Percentiles rank a stretch among this genome's conserved stretches.
Conservation (phyloP, 2,888 invertebrate genomes). For the Drosophila peninsularis region DNA sequence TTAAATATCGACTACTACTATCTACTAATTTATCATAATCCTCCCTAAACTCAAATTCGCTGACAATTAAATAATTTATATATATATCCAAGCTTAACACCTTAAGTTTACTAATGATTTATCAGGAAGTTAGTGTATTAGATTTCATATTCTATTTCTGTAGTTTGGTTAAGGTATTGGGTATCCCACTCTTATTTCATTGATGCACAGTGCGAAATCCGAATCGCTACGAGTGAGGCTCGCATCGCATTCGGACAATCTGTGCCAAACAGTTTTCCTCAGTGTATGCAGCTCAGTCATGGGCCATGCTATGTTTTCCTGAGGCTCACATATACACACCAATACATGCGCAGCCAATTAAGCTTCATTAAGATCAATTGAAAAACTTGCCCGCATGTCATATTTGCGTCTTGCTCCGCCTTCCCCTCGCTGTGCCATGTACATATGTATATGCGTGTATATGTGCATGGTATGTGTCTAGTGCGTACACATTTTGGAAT, state of each 20-base stretch:
- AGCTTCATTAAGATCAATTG: constrained; percentile 85
- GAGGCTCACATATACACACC: constrained; percentile 52
- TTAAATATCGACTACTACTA: neutral
- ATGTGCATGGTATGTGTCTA: constrained; percentile 31
- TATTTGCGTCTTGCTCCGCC: constrained; percentile 18
- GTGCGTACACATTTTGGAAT: constrained; percentile 66
- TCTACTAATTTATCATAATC: neutral
- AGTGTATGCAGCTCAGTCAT: constrained; percentile 49
- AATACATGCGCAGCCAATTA: constrained; percentile 82
- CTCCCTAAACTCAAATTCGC: too few species aligned
- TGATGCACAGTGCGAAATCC: constrained; percentile 22
- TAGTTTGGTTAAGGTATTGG: neutral
- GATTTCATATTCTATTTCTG: neutral
- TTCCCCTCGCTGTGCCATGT: constrained; percentile 1
- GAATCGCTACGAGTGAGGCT: neutral
- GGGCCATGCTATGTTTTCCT: constrained; percentile 35
- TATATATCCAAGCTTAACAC: too few species aligned
- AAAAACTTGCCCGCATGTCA: constrained; percentile 83
- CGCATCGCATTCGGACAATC: neutral
- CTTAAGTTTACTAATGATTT: too few species aligned
- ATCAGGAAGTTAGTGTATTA: neutral
- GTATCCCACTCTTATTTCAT: neutral
- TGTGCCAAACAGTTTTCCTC: constrained; percentile 17
- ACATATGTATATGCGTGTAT: constrained; percentile 5
- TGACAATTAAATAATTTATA: neutral